Evolutionary conservation across 2,797 vertebrate genomes (phyloP).

Genomic region (Onychomys arenicola): DNA sequence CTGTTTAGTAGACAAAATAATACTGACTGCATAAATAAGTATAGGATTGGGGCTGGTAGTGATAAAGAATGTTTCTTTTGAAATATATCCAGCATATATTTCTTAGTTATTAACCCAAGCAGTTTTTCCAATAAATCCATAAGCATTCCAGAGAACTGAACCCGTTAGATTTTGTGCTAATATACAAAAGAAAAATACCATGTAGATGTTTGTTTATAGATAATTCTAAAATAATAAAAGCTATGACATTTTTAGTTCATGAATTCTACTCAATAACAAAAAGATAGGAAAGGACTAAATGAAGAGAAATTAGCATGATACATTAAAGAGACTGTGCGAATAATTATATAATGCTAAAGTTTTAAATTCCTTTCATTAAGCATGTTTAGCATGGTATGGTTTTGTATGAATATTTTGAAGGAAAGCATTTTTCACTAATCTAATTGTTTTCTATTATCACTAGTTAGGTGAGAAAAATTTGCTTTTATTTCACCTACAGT

Average conservation of each 20-base stretch:
- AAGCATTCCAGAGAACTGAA: not conserved
- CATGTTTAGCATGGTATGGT: not conserved
- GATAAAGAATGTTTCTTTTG: not conserved
- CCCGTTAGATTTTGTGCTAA: not conserved
- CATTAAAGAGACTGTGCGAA: not conserved
- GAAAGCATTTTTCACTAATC: conserved; percentile 22
- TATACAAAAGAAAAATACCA: not conserved
- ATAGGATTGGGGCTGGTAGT: not conserved
- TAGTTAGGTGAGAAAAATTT: not conserved
- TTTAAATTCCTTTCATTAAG: not conserved
- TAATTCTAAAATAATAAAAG: not conserved
- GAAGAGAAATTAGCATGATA: not conserved
- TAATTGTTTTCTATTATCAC: not conserved
- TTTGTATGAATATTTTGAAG: not conserved
- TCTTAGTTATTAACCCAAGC: not conserved
- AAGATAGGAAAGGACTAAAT: not conserved
- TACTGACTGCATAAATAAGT: not conserved
- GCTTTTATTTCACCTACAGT: not conserved
- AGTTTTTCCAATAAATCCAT: not conserved
- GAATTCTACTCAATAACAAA: not conserved
- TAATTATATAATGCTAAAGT: not conserved
- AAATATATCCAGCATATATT: not conserved
- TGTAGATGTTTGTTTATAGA: not conserved
- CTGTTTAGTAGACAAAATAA: not conserved
- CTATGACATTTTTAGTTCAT: not conserved